Evolutionary conservation across 1,140 invertebrate genomes (phyloP).

Genomic region (Planococcus citri): DNA sequence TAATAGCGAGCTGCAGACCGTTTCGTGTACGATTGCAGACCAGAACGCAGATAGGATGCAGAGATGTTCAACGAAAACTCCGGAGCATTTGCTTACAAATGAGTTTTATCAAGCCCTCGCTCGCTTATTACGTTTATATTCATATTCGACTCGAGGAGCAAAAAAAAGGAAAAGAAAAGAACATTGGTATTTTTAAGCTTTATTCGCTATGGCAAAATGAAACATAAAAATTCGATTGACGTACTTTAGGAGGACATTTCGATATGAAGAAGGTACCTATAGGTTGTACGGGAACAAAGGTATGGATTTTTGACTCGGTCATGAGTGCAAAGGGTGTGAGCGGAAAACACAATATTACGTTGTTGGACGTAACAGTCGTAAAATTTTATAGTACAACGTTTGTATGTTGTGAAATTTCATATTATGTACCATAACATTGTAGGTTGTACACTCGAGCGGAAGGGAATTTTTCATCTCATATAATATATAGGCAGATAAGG

Average conservation of each 20-base stretch:
- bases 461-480: neutral
- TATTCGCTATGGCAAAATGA: neutral
- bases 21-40: too few species aligned
- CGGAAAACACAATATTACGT: neutral
- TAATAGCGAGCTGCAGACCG: too few species aligned
- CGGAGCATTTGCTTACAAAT: too few species aligned
- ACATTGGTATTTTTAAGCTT: neutral
- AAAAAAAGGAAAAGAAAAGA: neutral
- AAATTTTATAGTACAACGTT: neutral
- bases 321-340: too few species aligned
- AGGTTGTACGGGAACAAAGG: neutral
- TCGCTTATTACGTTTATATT: too few species aligned
- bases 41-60: too few species aligned
- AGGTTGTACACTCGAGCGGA: neutral
- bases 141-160: too few species aligned
- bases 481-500: too few species aligned
- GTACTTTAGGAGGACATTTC: neutral
- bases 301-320: neutral
- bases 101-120: too few species aligned
- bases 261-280: neutral
- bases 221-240: conserved; percentile 7
- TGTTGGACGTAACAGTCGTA: neutral
- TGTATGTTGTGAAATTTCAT: neutral
- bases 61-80: too few species aligned
- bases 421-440: neutral